These are phyloP conservation scores for Stictonetta naevosa DNA, from an alignment of 2,113 vertebrate species.

Conservation along the genomic window DNA sequence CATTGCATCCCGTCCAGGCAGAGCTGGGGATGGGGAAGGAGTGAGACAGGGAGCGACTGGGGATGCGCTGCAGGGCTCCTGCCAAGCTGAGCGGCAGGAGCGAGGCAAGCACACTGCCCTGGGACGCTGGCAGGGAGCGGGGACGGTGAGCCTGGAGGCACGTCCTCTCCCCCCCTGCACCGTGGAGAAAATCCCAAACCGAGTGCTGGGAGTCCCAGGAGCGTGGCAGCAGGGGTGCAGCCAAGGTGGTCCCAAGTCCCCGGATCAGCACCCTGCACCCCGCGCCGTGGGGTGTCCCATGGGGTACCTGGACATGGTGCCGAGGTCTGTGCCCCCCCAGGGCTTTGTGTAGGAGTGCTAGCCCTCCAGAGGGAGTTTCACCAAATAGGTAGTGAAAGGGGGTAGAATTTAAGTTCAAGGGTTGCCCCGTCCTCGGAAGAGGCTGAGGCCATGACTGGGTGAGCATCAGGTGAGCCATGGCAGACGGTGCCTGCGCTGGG, in stretches of 20 bases:
- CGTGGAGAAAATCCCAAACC: not conserved
- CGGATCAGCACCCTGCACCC: not conserved
- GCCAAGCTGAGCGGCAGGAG: not conserved
- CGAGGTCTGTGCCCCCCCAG: accelerated
- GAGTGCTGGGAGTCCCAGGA: not conserved
- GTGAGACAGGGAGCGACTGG: not conserved
- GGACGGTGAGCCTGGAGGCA: not conserved
- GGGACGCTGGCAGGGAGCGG: not conserved
- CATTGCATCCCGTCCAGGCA: not conserved
- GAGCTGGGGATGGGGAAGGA: not conserved
- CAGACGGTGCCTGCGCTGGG: not conserved
- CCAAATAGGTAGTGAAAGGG: not conserved
- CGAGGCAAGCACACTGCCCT: not conserved
- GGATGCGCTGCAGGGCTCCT: not conserved
- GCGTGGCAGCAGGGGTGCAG: not conserved
- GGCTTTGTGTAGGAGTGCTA: accelerated
- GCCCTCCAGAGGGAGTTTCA: not conserved
- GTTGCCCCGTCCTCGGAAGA: not conserved
- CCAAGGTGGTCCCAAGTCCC: accelerated
- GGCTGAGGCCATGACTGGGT: not conserved
- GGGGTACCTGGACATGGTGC: not conserved
- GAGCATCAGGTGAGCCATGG: not conserved
- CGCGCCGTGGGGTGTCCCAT: accelerated
- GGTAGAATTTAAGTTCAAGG: not conserved
- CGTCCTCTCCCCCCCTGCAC: not conserved